phyloP scores from a whole-genome alignment of 2,113 vertebrate species.

The Chloropsis cyanopogon region DNA sequence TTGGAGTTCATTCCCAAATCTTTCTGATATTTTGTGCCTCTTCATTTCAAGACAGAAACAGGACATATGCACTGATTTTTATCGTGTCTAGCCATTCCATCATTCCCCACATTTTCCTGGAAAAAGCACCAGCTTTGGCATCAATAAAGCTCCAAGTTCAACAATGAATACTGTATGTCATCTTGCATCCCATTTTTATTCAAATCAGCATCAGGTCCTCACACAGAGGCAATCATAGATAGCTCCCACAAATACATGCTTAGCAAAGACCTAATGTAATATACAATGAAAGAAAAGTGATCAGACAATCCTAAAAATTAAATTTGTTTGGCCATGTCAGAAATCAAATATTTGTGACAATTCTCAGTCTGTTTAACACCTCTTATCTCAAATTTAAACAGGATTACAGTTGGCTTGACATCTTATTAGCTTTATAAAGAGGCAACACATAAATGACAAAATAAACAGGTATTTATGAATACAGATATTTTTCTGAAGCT shows the following conservation, averaged over 20 bases:
- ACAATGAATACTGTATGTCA: not conserved
- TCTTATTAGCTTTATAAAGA: not conserved
- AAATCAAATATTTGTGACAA: not conserved
- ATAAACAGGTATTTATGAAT: not conserved
- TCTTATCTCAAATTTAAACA: not conserved
- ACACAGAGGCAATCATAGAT: not conserved
- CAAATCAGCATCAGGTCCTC: not conserved
- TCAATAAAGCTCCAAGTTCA: not conserved
- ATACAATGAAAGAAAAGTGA: not conserved
- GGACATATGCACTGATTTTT: not conserved
- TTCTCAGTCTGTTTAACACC: not conserved
- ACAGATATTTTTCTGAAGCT: not conserved
- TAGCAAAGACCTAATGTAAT: not conserved
- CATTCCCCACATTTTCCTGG: not conserved
- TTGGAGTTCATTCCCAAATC: not conserved
- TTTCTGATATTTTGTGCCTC: not conserved
- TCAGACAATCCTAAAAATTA: not conserved
- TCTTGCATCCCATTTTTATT: not conserved
- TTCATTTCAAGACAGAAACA: not conserved
- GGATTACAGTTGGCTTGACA: not conserved
- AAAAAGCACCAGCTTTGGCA: not conserved
- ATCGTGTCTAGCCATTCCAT: not conserved
- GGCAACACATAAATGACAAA: not conserved
- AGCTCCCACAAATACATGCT: not conserved
- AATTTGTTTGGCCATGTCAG: not conserved